Evolutionary conservation across 2,888 invertebrate genomes (phyloP), one percentile per base, ranked within the genome.

Genomic region (Thereva nobilitata): DNA sequence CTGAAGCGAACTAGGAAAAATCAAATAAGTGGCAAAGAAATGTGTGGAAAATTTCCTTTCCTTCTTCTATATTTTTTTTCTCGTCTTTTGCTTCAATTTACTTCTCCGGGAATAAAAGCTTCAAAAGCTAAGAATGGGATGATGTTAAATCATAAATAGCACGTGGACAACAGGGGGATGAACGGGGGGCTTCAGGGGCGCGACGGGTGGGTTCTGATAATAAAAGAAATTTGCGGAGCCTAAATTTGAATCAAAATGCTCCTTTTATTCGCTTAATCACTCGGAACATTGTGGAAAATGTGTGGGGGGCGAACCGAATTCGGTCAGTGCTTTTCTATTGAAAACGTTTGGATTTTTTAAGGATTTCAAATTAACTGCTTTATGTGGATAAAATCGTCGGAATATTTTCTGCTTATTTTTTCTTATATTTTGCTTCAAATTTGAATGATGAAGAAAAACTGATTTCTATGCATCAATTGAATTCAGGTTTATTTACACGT

Each of bases 1-100:
- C 49, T 61, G 61, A 61, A 61, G 50, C 61, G 61, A 50, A 49
- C 61, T 50, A 61, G 40, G 61, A 61, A 61, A 61, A 61, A 61
- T 61, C 61, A 61, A 61, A 61, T 61, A 61, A 61, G 50, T 61
- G 61, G 41, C 37, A 50, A 10, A 50, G 40, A 61, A 50, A 50
- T 61, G 40, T 61, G 45, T 61, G 50, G 50, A 50, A 61, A 61
- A 61, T 61, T 61, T 61, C 47, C 47, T 45, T 35, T 40, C 44
- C 49, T 37, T 59, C 49, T 59, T 38, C 23, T 49, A 45, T 49
- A 47, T 47, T 8, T 35, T 35, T 35, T 7, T 7, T 12, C 3
- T 34, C 7, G 10, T 41, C 35, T 5, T 38, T 12, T n/a, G 5
- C 53, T 6, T 5, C 55, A 40, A n/a, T 23, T 5, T 38, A 23